These are phyloP conservation scores for Steinernema feltiae DNA, from an alignment of 1,140 invertebrate species.

Conservation along the genomic window DNA sequence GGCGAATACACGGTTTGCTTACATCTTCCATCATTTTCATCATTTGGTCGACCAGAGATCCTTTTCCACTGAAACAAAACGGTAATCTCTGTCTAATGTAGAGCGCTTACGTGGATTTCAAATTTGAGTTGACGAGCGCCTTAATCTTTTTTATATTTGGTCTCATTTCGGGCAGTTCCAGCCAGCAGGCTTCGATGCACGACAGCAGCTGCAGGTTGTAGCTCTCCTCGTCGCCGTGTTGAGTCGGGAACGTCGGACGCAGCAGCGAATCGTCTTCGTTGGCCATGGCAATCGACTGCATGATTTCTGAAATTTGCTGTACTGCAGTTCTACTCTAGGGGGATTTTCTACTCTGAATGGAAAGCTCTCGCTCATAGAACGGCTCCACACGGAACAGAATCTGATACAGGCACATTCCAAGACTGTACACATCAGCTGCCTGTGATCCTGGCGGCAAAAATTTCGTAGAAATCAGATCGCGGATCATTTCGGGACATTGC, in stretches of 20 bases:
- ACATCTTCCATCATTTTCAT: slow-evolving; percentile 57
- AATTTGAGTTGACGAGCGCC: slow-evolving; percentile 52
- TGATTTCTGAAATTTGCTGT: slow-evolving; percentile 42
- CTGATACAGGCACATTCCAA: slow-evolving; percentile 55
- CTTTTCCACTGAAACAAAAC: slow-evolving; percentile 41
- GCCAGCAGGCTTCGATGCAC: slow-evolving; percentile 55
- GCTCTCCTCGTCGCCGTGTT: slow-evolving; percentile 41
- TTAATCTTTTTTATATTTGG: slow-evolving; percentile 56
- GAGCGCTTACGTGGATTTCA: slow-evolving; percentile 52
- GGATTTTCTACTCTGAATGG: slow-evolving; percentile 36
- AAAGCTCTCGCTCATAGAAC: slow-evolving; percentile 51
- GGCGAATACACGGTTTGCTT: background rate
- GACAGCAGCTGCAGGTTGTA: slow-evolving; percentile 53
- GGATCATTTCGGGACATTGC: slow-evolving; percentile 56
- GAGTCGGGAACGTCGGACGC: slow-evolving; percentile 49
- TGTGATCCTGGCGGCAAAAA: slow-evolving; percentile 47
- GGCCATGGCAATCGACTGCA: slow-evolving; percentile 52
- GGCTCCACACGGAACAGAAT: slow-evolving; percentile 56
- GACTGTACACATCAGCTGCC: slow-evolving; percentile 48
- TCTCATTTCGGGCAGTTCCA: slow-evolving; percentile 56
- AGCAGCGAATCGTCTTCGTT: slow-evolving; percentile 56
- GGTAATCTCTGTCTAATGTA: background rate
- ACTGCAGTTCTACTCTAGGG: background rate
- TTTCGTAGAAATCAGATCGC: slow-evolving; percentile 53
- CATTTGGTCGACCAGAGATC: slow-evolving; percentile 56